phyloP scores from a whole-genome alignment of 2,797 vertebrate species.

The Channallabes apus region DNA sequence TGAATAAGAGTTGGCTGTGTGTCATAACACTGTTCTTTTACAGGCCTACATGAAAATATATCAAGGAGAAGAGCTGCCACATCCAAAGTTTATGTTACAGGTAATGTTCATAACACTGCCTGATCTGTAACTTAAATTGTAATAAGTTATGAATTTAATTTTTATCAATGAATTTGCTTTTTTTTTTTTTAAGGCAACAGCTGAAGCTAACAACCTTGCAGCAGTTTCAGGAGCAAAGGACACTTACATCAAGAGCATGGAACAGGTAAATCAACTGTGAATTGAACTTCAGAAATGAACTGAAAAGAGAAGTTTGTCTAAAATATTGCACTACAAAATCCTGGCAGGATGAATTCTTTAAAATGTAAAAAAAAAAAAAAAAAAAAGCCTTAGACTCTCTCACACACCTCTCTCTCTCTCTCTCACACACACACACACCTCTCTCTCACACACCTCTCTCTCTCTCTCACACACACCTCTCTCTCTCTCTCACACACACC shows the following conservation, averaged over 20 bases:
- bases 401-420: no score
- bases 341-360: background rate
- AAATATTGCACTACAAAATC: background rate
- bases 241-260: constrained; percentile 90
- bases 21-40: no score
- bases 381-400: no score
- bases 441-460: no score
- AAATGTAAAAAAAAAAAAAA: constrained; percentile 52
- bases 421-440: no score
- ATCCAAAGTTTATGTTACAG: constrained; percentile 89
- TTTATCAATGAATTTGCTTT: background rate
- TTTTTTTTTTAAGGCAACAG: constrained; percentile 81
- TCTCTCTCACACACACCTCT: no score
- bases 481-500: no score
- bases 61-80: no score
- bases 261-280: constrained; percentile 75
- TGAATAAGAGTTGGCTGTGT: no score
- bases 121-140: background rate
- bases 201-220: constrained; percentile 96
- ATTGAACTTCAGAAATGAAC: background rate
- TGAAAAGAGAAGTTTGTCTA: background rate
- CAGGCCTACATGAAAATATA: no score
- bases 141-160: background rate
- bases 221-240: constrained; percentile 96
- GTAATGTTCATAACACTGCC: constrained; percentile 57